These are phyloP conservation scores for Turdus rufiventris DNA, from an alignment of 2,113 vertebrate genomes.

Conservation along the genomic window DNA sequence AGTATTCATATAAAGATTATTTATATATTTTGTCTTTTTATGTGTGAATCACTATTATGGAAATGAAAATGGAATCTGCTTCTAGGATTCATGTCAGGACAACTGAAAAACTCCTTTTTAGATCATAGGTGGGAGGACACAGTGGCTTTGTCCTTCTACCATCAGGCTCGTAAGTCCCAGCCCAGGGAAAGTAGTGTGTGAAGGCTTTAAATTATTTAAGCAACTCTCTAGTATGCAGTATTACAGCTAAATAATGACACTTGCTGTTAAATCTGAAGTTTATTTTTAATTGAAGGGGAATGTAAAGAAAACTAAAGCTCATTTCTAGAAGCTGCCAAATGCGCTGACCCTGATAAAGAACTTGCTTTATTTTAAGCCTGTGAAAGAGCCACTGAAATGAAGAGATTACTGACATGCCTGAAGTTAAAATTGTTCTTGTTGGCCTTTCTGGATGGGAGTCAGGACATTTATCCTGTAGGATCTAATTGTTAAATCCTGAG, in stretches of 20 bases:
- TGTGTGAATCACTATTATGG: not conserved
- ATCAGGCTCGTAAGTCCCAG: not conserved
- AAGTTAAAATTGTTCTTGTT: not conserved
- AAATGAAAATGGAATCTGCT: not conserved
- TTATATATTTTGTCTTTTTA: not conserved
- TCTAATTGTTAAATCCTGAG: constrained; percentile 26
- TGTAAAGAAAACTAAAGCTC: not conserved
- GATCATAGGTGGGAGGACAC: not conserved
- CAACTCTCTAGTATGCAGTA: not conserved
- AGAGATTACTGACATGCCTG: not conserved
- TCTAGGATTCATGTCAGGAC: not conserved
- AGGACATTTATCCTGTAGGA: not conserved
- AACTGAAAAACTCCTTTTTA: not conserved
- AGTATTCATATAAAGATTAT: not conserved
- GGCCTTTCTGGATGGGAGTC: not conserved
- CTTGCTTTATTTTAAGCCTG: not conserved
- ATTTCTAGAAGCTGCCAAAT: not conserved
- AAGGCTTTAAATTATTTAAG: not conserved
- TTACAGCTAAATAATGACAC: not conserved
- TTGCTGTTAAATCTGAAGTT: not conserved
- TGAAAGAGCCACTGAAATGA: not conserved
- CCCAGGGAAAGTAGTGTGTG: not conserved
- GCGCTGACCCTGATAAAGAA: not conserved
- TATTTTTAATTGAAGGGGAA: not conserved
- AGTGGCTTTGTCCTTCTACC: not conserved